Conservation (phyloP, 2,888 invertebrate genomes). For the Cosmia pyralina region DNA sequence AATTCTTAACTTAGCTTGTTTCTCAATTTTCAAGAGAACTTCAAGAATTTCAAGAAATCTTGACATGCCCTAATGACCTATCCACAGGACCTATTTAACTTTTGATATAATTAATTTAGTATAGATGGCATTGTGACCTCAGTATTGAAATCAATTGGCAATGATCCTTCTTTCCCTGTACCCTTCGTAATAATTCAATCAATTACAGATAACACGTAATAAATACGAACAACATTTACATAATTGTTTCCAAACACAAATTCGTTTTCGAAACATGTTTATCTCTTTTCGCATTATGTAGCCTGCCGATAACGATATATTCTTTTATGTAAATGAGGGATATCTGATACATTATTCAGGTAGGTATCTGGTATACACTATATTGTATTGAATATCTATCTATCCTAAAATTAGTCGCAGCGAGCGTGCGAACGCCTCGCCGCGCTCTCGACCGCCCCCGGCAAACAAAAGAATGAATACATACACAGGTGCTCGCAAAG, state of each 20-base stretch:
- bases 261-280: constrained; percentile 34
- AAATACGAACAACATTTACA: constrained; percentile 36
- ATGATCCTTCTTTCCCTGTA: background rate
- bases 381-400: constrained; percentile 19
- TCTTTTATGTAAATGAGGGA: constrained; percentile 20
- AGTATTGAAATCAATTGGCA: background rate
- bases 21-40: constrained; percentile 25
- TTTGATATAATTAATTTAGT: background rate
- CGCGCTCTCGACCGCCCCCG: constrained; percentile 72
- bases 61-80: constrained; percentile 8
- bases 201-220: constrained; percentile 15
- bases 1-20: constrained; percentile 28
- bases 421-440: constrained; percentile 57
- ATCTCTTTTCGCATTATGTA: constrained; percentile 26
- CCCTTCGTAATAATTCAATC: background rate
- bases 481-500: constrained; percentile 76
- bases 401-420: constrained; percentile 57
- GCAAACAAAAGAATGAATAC: constrained; percentile 82
- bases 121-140: background rate
- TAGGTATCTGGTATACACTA: background rate
- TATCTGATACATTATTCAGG: constrained; percentile 36
- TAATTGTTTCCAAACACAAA: constrained; percentile 30
- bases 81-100: background rate
- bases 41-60: background rate
- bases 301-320: constrained; percentile 22